A percentile compares a stretch with the other conserved stretches of the same genome.
phyloP scores from a whole-genome alignment of 2,113 vertebrate species.

The Ia io region DNA sequence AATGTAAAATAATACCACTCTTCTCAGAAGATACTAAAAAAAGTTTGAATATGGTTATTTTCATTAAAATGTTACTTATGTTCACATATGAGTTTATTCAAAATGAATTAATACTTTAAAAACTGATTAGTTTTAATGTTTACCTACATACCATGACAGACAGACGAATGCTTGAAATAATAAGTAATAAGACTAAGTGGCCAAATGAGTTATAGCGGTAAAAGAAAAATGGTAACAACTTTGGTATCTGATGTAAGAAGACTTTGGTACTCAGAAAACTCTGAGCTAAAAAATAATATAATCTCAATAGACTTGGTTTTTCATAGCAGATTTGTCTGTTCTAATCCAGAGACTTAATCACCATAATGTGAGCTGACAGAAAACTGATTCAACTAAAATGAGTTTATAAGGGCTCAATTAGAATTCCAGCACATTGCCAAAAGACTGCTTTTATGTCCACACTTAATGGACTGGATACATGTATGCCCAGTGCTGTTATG shows the following conservation, averaged over 20 bases:
- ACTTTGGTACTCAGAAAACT: not conserved
- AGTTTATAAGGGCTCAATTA: not conserved
- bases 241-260: not conserved
- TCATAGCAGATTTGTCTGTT: not conserved
- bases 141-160: not conserved
- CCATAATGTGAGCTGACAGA: not conserved
- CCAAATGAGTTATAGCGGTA: not conserved
- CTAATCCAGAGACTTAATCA: not conserved
- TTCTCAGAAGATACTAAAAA: not conserved
- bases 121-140: not conserved
- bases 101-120: not conserved
- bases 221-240: not conserved
- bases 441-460: not conserved
- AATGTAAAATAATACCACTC: not conserved
- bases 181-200: not conserved
- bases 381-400: conserved; percentile 11
- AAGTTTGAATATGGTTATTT: not conserved
- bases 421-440: not conserved
- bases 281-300: not conserved
- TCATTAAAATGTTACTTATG: not conserved
- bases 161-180: not conserved
- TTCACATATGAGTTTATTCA: not conserved
- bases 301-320: not conserved
- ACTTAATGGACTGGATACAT: not conserved
- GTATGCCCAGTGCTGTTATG: not conserved